Percentiles rank a stretch among this genome's conserved stretches.
Conservation (phyloP, 2,888 invertebrate genomes). For the Cantharis lateralis region DNA sequence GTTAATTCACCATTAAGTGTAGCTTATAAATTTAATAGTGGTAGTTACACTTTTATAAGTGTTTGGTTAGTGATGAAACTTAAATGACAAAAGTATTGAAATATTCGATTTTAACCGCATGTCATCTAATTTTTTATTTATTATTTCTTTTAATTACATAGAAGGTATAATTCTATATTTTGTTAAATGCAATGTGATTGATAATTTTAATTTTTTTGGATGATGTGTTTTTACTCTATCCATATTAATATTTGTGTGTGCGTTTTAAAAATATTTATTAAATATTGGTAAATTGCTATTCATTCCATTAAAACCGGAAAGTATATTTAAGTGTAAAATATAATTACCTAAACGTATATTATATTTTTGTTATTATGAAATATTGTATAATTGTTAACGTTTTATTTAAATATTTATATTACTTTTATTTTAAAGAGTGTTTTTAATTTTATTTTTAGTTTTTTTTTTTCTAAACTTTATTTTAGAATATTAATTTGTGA, state of each 20-base stretch:
- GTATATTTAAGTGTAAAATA: constrained; percentile 9
- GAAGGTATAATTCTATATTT: not conserved
- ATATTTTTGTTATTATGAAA: constrained; percentile 16
- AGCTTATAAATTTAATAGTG: not conserved
- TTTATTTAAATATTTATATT: constrained; percentile 31
- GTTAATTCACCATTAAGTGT: not conserved
- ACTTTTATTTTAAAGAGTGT: constrained; percentile 15
- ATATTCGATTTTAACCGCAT: not conserved
- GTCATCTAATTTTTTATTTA: not conserved
- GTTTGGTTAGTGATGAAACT: not conserved
- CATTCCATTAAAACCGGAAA: constrained; percentile 20
- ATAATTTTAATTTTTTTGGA: not conserved
- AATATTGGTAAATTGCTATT: constrained; percentile 3
- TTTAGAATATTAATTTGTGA: not conserved
- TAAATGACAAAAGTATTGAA: not conserved
- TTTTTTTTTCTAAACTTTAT: not conserved
- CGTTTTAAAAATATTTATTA: constrained; percentile 3
- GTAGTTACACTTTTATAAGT: not conserved
- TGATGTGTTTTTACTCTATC: not conserved
- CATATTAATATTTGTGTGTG: constrained; percentile 3
- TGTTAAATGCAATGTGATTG: not conserved
- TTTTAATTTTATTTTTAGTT: not conserved
- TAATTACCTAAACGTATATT: constrained; percentile 1
- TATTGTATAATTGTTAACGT: constrained; percentile 20
- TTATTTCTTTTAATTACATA: not conserved